Conservation (phyloP, 2,888 invertebrate species). For the Drosophila antonietae region DNA sequence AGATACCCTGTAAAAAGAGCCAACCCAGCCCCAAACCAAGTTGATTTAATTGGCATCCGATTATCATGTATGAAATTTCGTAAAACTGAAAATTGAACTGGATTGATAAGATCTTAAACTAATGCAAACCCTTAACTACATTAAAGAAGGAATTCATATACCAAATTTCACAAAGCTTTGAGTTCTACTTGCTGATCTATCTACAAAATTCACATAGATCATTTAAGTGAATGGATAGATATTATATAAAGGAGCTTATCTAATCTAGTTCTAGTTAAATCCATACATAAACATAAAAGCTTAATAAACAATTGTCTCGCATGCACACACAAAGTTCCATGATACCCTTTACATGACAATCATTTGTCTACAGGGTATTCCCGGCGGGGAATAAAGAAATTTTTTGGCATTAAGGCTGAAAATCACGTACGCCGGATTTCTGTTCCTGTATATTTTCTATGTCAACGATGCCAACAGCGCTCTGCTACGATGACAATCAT, state of each 20-base stretch:
- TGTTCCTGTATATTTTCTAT: conserved; percentile 67
- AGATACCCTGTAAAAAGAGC: conserved; percentile 4
- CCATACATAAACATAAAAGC: too few species aligned
- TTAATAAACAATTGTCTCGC: neutral
- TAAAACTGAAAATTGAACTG: neutral
- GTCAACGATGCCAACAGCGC: conserved; percentile 48
- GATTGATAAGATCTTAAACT: neutral
- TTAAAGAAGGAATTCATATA: neutral
- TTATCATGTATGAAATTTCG: neutral
- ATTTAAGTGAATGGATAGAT: neutral
- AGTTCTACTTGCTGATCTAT: neutral
- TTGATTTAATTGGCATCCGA: neutral
- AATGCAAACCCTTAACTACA: neutral
- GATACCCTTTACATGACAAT: neutral
- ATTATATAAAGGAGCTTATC: too few species aligned
- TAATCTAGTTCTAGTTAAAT: too few species aligned
- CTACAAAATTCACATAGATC: neutral
- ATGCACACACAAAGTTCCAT: too few species aligned
- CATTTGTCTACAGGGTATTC: conserved; percentile 6
- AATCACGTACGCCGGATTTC: conserved; percentile 83
- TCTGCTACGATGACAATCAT: conserved; percentile 53
- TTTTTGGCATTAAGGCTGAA: conserved; percentile 74
- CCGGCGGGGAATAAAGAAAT: conserved; percentile 6
- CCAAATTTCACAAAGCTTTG: neutral
- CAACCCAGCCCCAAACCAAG: neutral